Evolutionary conservation across 2,113 vertebrate genomes (phyloP), one percentile per base, ranked within the genome.

Genomic region (Caloenas nicobarica): DNA sequence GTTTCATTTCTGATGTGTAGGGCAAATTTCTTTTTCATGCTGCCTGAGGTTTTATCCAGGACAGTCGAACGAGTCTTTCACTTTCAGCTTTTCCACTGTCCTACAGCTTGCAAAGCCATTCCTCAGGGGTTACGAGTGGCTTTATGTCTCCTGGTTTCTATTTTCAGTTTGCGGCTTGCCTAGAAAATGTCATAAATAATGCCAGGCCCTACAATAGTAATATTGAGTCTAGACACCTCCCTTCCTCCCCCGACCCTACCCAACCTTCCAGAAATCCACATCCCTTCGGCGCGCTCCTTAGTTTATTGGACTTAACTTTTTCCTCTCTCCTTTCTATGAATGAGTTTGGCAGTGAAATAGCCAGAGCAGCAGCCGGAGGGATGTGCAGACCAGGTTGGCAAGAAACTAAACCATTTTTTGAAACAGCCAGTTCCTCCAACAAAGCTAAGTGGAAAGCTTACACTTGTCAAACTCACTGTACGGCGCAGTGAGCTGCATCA

Each of bases 151-250:
- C 96, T 91, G 86, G 93, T 92, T 97, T 97, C 93, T 95, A 94
- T 94, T 96, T 96, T 84, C 94, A 93, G 81, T 85, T 87, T 94
- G 95, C 85, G 88, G 91, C 95, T 95, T 95, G 96, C 95, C 96
- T 92, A 96, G 91, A 93, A 96, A 97, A 95, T 96, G 96, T 95
- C 93, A 93, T 95, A 95, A 97, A 96, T 97, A 94, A 95, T 96
- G 94, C 93, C 92, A 95, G 96, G 88, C 96, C 33, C 91, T 94
- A 95, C 95, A 97, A 96, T 95, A 96, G 93, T 80, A 94, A 97
- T 96, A 96, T 84, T 96, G 95, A 97, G 95, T 96, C 95, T 96
- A 97, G 93, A 97, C 95, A 92, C 93, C 95, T 97, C 96, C 93
- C 93, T 96, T 96, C 93, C 95, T 96, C 93, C 93, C 88, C 90